Conservation (phyloP, 1,140 invertebrate genomes). For the Plectrocnemia conspersa region DNA sequence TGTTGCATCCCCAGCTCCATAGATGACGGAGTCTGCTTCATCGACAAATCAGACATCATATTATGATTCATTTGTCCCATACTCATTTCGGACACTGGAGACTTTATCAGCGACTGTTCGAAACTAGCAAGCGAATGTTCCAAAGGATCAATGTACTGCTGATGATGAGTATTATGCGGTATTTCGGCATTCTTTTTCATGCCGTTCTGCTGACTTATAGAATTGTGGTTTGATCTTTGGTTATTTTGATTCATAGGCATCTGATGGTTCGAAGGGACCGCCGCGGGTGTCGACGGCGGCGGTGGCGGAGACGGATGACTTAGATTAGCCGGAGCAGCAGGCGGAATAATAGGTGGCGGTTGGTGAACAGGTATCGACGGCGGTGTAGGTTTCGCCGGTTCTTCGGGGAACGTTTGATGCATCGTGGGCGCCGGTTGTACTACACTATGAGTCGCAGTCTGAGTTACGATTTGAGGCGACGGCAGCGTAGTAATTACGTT, state of each 20-base stretch:
- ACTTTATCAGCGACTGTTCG: conserved; percentile 53
- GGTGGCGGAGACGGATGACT: conserved; percentile 26
- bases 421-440: background rate
- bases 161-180: conserved; percentile 5
- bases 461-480: conserved; percentile 6
- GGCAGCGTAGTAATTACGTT: conserved; percentile 6
- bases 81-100: conserved; percentile 42
- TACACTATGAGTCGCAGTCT: background rate
- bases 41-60: conserved; percentile 16
- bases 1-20: conserved; percentile 29
- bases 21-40: conserved; percentile 7
- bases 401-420: conserved; percentile 8
- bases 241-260: conserved; percentile 16
- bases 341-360: conserved; percentile 20
- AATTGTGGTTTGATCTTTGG: conserved; percentile 22
- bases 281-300: conserved; percentile 10
- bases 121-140: conserved; percentile 62
- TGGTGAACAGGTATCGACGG: conserved; percentile 17
- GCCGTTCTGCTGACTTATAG: conserved; percentile 26
- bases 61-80: conserved; percentile 36
- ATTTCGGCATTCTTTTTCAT: conserved; percentile 21
- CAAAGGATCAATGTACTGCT: conserved; percentile 53
- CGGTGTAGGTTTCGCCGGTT: background rate
- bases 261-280: background rate
- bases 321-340: conserved; percentile 11